Evolutionary conservation across 2,797 vertebrate genomes (phyloP), one percentile per base, ranked within the genome.

Genomic region (Alosa sapidissima): DNA sequence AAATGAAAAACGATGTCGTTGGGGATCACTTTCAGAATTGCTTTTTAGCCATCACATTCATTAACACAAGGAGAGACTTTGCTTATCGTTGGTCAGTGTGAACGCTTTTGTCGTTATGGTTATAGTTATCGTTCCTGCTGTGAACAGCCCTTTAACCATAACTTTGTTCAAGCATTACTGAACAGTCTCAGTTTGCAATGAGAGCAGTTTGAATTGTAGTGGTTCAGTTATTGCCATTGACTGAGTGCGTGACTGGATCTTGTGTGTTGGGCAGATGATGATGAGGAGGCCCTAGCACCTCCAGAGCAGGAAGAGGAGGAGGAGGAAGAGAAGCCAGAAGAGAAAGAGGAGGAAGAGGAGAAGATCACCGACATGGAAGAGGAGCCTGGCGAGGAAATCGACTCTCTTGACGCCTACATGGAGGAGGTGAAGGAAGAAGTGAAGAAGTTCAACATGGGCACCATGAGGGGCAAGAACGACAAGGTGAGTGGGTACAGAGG

Each of bases 391-490:
- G 98, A 99, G 13, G 98, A 99, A 51, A 91, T 99, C 54, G 98
- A 99, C 91, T 96, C 98, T 49, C 91, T 99, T 87, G 98, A 99
- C 85, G 98, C 98, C 21, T 99, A 99, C 88, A 99, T 99, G 98
- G 98, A 99, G 92, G 98, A 98, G 94, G 98, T 99, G 81, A 99
- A 99, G 88, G 97, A 99, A 91, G 98, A 99, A 89, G 98, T 99
- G 75, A 99, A 99, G 93, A 99, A 99, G 91, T 99, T 99, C 92
- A 99, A 99, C 93, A 99, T 99, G 95, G 97, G 97, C 86, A 97
- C 94, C 87, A 94, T 98, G 89, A 98, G 95, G 93, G 97, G 97
- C 87, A 96, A 95, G 84, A 98, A 97, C 51, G 98, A 99, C 91
- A 99, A 99, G 97, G 98, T 99, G 91, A 87, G 91, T 65, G 0